Conservation (phyloP, 2,888 invertebrate species). For the Dolomedes plantarius region DNA sequence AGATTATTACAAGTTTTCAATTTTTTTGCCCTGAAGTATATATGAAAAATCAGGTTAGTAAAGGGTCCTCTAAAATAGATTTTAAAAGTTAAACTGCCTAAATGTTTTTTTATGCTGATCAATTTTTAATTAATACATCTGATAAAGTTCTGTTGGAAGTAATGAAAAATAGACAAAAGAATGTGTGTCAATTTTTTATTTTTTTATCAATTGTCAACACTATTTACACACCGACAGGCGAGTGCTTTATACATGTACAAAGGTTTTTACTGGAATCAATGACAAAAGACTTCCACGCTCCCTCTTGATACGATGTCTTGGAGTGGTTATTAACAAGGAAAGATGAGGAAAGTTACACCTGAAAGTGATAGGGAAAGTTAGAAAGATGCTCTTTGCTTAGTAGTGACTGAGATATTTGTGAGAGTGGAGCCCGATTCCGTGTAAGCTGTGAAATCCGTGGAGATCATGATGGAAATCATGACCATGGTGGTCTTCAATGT, state of each 20-base stretch:
- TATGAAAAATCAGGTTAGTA: too few relatives aligned
- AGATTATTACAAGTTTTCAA: too few relatives aligned
- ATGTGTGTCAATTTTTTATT: not conserved
- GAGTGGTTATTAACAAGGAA: not conserved
- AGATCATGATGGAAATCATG: constrained; percentile 13
- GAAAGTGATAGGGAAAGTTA: not conserved
- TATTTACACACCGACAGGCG: not conserved
- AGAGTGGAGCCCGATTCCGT: constrained; percentile 9
- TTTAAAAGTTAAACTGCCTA: too few relatives aligned
- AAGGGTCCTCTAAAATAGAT: too few relatives aligned
- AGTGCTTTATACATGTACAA: constrained; percentile 5
- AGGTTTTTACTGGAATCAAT: not conserved
- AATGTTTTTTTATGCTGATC: too few relatives aligned
- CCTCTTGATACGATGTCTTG: not conserved
- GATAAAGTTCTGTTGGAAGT: too few relatives aligned
- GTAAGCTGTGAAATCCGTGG: constrained; percentile 5
- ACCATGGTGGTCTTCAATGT: constrained; percentile 57
- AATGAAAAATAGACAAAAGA: too few relatives aligned
- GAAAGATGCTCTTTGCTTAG: not conserved
- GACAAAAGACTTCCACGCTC: not conserved
- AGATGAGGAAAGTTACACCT: not conserved
- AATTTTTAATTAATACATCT: too few relatives aligned
- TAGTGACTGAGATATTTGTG: not conserved
- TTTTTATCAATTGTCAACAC: not conserved
- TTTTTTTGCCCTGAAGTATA: too few relatives aligned